A percentile compares a stretch with the other conserved stretches of the same genome.
These are phyloP conservation scores for Polia nebulosa DNA, from an alignment of 2,888 invertebrate genomes.

Conservation along the genomic window DNA sequence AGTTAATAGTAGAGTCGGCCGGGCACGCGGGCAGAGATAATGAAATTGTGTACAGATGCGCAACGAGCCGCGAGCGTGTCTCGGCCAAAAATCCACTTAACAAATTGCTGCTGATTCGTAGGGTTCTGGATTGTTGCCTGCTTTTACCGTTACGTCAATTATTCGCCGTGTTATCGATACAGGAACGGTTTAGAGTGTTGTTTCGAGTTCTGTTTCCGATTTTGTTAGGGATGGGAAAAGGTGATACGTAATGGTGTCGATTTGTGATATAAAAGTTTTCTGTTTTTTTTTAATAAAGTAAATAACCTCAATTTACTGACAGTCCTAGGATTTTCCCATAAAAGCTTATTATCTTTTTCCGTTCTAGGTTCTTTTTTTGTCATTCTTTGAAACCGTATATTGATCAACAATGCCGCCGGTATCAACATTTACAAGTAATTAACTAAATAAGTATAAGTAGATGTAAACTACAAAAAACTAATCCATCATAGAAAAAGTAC, in stretches of 20 bases:
- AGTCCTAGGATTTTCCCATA: not conserved
- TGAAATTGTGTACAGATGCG: slow-evolving; percentile 91
- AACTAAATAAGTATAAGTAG: not conserved
- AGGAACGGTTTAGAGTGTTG: slow-evolving; percentile 77
- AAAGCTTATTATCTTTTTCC: not conserved
- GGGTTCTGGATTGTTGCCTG: slow-evolving; percentile 90
- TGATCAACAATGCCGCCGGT: not conserved
- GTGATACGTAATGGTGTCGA: not conserved
- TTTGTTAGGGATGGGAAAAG: slow-evolving; percentile 49
- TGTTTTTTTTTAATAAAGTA: not conserved
- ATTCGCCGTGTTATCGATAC: slow-evolving; percentile 87
- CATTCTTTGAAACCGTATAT: not conserved
- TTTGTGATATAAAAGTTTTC: too few species aligned
- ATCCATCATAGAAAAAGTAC: slow-evolving; percentile 40
- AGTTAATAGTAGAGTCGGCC: slow-evolving; percentile 87
- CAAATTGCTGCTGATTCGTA: slow-evolving; percentile 91
- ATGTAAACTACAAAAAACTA: slow-evolving; percentile 34
- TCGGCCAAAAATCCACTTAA: slow-evolving; percentile 92
- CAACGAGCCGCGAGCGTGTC: slow-evolving; percentile 90
- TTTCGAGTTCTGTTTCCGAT: slow-evolving; percentile 64
- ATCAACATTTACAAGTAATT: not conserved
- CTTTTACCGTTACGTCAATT: slow-evolving; percentile 89
- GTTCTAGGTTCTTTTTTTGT: too few species aligned
- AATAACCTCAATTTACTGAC: not conserved
- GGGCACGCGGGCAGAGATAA: slow-evolving; percentile 88